Evolutionary conservation across 2,113 vertebrate species (phyloP).

Genomic region (Abramis brama): DNA sequence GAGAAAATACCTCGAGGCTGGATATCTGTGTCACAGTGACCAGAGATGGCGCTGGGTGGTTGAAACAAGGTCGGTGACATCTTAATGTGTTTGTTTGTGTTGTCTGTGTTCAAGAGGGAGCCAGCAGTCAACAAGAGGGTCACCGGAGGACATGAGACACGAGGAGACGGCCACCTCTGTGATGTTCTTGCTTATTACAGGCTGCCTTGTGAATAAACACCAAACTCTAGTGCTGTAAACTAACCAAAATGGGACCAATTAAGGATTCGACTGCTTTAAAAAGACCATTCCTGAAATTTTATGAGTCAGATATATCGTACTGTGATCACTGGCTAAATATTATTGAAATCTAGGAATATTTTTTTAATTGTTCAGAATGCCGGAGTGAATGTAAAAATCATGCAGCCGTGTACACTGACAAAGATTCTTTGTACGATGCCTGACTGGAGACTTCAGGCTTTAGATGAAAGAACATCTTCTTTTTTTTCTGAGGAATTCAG

Average conservation of each 20-base stretch:
- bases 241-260: background rate
- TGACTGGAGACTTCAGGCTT: background rate
- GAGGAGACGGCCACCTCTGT: background rate
- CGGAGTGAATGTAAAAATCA: background rate
- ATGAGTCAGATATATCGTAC: too few relatives aligned
- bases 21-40: slow-evolving; percentile 28
- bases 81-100: slow-evolving; percentile 36
- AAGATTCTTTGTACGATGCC: background rate
- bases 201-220: background rate
- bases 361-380: background rate
- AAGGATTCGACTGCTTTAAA: background rate
- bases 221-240: background rate
- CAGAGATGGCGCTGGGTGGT: slow-evolving; percentile 25
- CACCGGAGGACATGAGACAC: background rate
- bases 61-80: slow-evolving; percentile 15
- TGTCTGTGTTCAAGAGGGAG: background rate
- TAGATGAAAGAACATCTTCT: background rate
- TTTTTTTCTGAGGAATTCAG: background rate
- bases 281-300: too few relatives aligned
- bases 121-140: slow-evolving; percentile 13
- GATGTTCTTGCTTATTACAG: background rate
- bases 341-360: too few relatives aligned
- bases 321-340: too few relatives aligned
- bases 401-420: background rate
- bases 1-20: slow-evolving; percentile 27